These are phyloP conservation scores for Cotesia chilonis DNA, from an alignment of 1,140 invertebrate genomes.

Conservation along the genomic window DNA sequence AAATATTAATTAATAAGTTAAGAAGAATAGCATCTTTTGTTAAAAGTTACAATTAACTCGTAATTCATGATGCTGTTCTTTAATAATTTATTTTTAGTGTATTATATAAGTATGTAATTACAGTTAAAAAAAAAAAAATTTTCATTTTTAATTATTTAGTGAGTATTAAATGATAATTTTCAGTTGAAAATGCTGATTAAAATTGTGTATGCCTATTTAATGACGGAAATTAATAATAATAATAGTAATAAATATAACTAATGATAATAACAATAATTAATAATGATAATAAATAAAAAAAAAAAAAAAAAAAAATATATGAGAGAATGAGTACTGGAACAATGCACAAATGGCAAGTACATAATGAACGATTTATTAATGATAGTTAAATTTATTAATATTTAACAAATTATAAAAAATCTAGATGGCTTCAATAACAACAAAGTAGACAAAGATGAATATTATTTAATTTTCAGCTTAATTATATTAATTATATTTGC, in stretches of 20 bases:
- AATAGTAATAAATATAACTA: not conserved
- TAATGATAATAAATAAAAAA: slow-evolving; percentile 17
- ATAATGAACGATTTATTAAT: slow-evolving; percentile 29
- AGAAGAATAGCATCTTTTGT: slow-evolving; percentile 35
- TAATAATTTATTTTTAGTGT: slow-evolving; percentile 49
- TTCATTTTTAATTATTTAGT: no score
- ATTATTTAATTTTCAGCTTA: slow-evolving; percentile 19
- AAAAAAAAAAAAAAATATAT: slow-evolving; percentile 25
- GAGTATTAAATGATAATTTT: not conserved
- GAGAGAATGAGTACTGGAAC: slow-evolving; percentile 19
- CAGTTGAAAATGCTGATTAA: not conserved
- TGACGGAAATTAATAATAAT: no score
- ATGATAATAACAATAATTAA: not conserved
- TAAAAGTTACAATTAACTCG: slow-evolving; percentile 44
- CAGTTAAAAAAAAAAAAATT: not conserved
- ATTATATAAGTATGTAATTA: slow-evolving; percentile 14
- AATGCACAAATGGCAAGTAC: slow-evolving; percentile 33
- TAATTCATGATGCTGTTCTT: slow-evolving; percentile 47
- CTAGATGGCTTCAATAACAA: slow-evolving; percentile 33
- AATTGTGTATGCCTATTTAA: slow-evolving; percentile 3
- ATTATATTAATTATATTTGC: slow-evolving; percentile 19
- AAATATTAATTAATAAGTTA: slow-evolving; percentile 25
- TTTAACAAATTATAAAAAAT: slow-evolving; percentile 36
- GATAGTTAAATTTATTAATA: slow-evolving; percentile 16
- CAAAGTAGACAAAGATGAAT: slow-evolving; percentile 11